Evolutionary conservation across 1,140 invertebrate genomes (phyloP), one percentile per base, ranked within the genome.

Genomic region (Lordiphosa collinella): DNA sequence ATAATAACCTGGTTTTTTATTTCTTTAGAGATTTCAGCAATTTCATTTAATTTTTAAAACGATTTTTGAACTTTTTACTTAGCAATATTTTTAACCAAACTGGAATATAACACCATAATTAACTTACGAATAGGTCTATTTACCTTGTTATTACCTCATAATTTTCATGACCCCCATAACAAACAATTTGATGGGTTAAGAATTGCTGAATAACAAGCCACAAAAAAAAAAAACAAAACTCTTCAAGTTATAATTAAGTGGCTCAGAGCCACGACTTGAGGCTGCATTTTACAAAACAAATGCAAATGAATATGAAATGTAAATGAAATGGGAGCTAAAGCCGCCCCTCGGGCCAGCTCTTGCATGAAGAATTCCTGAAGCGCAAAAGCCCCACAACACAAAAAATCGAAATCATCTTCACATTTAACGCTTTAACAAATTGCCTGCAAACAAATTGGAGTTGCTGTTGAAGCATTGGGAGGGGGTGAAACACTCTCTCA

Each of bases 391-490:
- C 50, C 34, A 69, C n/a, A 36, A 40, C 51, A 49, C n/a, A n/a
- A n/a, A 67, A 82, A 71, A 67, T 63, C 54, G 34, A 63, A 63
- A 48, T 68, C 65, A 68, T 68, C 64, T 68, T 36, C 43, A 43
- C 64, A 60, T 50, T 68, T 48, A 56, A 61, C 53, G 71, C 29
- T 73, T 56, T 58, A 63, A 76, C 73, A 76, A 78, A 78, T 67
- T 53, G 37, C 53, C 47, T 12, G 47, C 59, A 67, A 72, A 73
- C 50, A 57, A 63, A 70, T 57, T 55, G 41, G 34, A 50, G 47
- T 43, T 53, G 37, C 73, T 72, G 59, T 61, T 53, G 53, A 44
- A 54, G 50, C 43, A 62, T 59, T 43, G 37, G 25, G 25, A 29
- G 5, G 25, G 25, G 25, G 25, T 6, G 25, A 8, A 5, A 2